phyloP scores from a whole-genome alignment of 2,888 invertebrate species.

The Phalangium opilio region DNA sequence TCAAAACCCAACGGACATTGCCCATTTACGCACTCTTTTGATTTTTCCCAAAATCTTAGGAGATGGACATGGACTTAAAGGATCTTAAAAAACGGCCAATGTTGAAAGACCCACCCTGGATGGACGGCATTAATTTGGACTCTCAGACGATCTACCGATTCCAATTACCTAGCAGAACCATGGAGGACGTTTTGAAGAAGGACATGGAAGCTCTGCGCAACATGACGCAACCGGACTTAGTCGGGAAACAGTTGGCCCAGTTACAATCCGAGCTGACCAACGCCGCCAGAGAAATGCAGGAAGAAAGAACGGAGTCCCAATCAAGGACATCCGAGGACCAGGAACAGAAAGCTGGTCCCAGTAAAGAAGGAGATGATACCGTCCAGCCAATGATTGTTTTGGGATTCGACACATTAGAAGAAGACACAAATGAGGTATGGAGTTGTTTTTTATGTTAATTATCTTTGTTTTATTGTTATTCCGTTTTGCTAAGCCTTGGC shows the following conservation, averaged over 20 bases:
- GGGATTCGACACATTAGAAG: background rate
- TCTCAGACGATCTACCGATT: constrained; percentile 10
- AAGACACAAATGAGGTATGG: constrained; percentile 1
- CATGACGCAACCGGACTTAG: constrained; percentile 15
- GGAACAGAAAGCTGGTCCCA: background rate
- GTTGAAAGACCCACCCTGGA: constrained; percentile 2
- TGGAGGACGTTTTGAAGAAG: constrained; percentile 12
- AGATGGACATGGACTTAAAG: constrained; percentile 6
- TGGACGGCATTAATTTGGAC: constrained; percentile 7
- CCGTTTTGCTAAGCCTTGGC: too few species aligned
- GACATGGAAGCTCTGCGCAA: constrained; percentile 9
- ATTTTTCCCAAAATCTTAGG: background rate
- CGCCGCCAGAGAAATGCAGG: too few species aligned
- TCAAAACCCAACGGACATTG: background rate
- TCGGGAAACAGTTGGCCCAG: constrained; percentile 8
- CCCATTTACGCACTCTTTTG: too few species aligned
- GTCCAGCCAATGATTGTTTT: constrained; percentile 2
- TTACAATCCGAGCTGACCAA: constrained; percentile 8
- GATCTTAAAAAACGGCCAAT: background rate
- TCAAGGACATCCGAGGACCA: background rate
- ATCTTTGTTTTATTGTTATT: too few species aligned
- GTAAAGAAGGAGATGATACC: constrained; percentile 1
- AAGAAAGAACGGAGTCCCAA: too few species aligned
- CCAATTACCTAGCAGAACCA: constrained; percentile 7
- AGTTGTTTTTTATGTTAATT: too few species aligned